Conservation (phyloP, 2,888 invertebrate genomes). For the Ceramica pisi region DNA sequence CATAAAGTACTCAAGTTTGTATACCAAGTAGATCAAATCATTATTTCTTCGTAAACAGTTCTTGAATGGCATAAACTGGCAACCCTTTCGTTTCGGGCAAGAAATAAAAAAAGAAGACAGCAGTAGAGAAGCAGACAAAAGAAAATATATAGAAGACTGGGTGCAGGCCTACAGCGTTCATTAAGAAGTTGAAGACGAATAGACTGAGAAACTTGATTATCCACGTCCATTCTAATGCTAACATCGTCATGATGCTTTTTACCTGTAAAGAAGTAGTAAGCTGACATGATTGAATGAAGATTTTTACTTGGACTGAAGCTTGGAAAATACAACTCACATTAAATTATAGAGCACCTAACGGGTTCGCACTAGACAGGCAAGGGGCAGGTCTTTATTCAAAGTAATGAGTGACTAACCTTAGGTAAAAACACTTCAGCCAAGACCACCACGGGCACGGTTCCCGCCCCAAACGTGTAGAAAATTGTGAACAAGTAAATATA, state of each 20-base stretch:
- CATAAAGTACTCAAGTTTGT: no score
- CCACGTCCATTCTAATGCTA: conserved; percentile 78
- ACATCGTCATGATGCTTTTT: conserved; percentile 75
- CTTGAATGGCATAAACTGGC: conserved; percentile 76
- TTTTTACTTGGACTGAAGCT: neutral
- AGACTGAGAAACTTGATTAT: conserved; percentile 75
- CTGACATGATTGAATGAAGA: conserved; percentile 3
- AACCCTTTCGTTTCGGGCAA: conserved; percentile 80
- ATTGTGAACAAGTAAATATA: conserved; percentile 74
- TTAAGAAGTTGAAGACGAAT: conserved; percentile 76
- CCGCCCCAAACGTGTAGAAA: conserved; percentile 74
- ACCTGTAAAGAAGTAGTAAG: conserved; percentile 71
- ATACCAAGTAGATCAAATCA: no score
- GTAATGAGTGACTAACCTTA: conserved; percentile 71
- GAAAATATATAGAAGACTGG: conserved; percentile 79
- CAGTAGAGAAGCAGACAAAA: conserved; percentile 67
- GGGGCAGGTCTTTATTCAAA: neutral
- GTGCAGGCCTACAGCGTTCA: conserved; percentile 71
- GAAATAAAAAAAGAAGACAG: conserved; percentile 68
- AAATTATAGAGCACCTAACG: no score
- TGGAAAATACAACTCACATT: no score
- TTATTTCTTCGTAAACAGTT: conserved; percentile 63
- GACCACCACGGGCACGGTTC: conserved; percentile 78
- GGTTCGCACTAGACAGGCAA: no score
- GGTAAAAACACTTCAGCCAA: conserved; percentile 79